Evolutionary conservation across 2,888 invertebrate genomes (phyloP), one percentile per base, ranked within the genome.

Genomic region (Machimus atricapillus): DNA sequence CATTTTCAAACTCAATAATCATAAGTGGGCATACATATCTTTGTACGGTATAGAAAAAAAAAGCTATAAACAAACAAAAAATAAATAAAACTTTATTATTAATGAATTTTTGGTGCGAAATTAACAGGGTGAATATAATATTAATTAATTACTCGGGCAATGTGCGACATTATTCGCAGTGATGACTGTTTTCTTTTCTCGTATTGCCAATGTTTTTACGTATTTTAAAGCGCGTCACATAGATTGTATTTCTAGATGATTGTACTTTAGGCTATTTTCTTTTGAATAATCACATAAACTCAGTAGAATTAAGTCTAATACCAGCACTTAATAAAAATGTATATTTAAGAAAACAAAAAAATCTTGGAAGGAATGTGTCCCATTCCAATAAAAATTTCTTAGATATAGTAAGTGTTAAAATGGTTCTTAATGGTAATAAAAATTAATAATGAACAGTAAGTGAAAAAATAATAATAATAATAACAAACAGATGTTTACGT

Each of bases 381-480:
- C 79, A 79, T 79, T 79, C 52, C 52, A 31, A 31, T 27, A 78
- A 40, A 46, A 77, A 40, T 27, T 31, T 52, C 31, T 79, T 79
- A 79, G 79, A 79, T 23, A 79, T 79, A 79, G 52, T 79, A 79
- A 56, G 31, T 79, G 52, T 79, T 46, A 31, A 79, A 79, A 79
- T 79, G 19, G 52, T 79, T 79, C 79, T 79, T 37, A 79, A 27
- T 56, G 79, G 52, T n/a, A 34, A 79, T 31, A 40, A 14, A n/a
- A 79, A 79, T 52, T 27, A 52, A 52, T 66, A 79, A 52, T 52
- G 46, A 52, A 37, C n/a, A 46, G 27, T 31, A 76, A 46, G 46
- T 31, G 52, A 46, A 23, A 27, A 52, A 79, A n/a, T n/a, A n/a
- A n/a, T n/a, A n/a, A n/a, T n/a, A 31, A 40, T 40, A 79, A 27